Evolutionary conservation across 2,797 vertebrate species (phyloP).

Genomic region (Sebastes glaucus): DNA sequence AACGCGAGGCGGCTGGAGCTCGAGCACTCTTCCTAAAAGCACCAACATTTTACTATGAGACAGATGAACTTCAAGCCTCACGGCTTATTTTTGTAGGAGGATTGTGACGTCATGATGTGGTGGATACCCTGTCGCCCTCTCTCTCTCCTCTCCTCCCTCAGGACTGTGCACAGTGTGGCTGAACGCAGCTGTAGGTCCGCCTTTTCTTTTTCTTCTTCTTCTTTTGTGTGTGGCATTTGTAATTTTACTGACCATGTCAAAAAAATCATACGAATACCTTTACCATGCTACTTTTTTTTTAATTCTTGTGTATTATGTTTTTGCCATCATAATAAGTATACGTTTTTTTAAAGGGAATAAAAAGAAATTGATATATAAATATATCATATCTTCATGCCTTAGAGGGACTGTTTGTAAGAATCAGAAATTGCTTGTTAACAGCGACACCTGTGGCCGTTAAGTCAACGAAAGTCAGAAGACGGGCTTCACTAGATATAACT

Average conservation of each 20-base stretch:
- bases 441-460: too few relatives aligned
- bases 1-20: slow-evolving; percentile 2
- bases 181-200: neutral
- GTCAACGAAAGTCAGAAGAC: too few relatives aligned
- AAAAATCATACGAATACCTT: neutral
- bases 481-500: too few relatives aligned
- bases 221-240: neutral
- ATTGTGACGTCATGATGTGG: slow-evolving; percentile 73
- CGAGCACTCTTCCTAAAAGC: slow-evolving; percentile 41
- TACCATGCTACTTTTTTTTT: neutral
- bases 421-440: too few relatives aligned
- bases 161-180: neutral
- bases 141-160: slow-evolving; percentile 1
- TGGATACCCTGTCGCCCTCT: slow-evolving; percentile 17
- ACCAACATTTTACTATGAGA: slow-evolving; percentile 51
- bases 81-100: slow-evolving; percentile 65
- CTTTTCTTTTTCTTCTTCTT: neutral
- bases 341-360: neutral
- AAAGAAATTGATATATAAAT: too few relatives aligned
- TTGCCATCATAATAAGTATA: neutral
- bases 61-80: slow-evolving; percentile 41
- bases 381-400: too few relatives aligned
- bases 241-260: neutral
- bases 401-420: too few relatives aligned
- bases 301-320: neutral